Conservation (phyloP, 2,797 vertebrate genomes). For the Anomalospiza imberbis region DNA sequence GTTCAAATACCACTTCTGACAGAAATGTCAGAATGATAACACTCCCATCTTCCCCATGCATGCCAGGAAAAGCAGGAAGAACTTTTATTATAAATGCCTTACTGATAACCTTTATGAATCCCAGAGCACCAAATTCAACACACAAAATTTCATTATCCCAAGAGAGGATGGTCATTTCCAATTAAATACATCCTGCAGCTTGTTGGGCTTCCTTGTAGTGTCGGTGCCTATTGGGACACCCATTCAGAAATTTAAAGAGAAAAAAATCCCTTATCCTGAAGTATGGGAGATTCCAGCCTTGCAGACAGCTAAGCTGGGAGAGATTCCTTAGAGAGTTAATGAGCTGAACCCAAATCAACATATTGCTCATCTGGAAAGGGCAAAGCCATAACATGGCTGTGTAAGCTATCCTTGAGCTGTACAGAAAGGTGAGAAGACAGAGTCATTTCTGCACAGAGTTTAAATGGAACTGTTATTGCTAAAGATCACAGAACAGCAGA, state of each 20-base stretch:
- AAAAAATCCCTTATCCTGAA: not conserved
- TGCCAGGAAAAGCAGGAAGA: conserved; percentile 56
- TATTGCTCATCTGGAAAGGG: conserved; percentile 25
- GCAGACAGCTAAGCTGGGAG: not conserved
- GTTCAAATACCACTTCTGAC: conserved; percentile 94
- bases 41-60: conserved; percentile 66
- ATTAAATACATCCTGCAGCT: conserved; percentile 30
- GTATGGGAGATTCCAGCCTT: not conserved
- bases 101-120: conserved; percentile 91
- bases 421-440: conserved; percentile 9
- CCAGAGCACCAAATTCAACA: conserved; percentile 73
- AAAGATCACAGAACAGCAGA: conserved; percentile 14
- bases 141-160: conserved; percentile 77
- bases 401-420: conserved; percentile 20
- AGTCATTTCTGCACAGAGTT: not conserved
- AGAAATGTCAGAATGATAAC: conserved; percentile 97
- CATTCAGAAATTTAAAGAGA: not conserved
- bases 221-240: not conserved
- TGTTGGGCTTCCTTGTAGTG: not conserved
- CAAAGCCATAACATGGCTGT: not conserved
- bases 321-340: conserved; percentile 11
- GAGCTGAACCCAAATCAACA: conserved; percentile 43
- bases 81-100: conserved; percentile 81
- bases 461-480: conserved; percentile 1
- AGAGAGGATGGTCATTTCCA: conserved; percentile 64